A percentile compares a stretch with the other conserved stretches of the same genome.
phyloP scores from a whole-genome alignment of 2,797 vertebrate genomes.

The Pangasius krempfi region DNA sequence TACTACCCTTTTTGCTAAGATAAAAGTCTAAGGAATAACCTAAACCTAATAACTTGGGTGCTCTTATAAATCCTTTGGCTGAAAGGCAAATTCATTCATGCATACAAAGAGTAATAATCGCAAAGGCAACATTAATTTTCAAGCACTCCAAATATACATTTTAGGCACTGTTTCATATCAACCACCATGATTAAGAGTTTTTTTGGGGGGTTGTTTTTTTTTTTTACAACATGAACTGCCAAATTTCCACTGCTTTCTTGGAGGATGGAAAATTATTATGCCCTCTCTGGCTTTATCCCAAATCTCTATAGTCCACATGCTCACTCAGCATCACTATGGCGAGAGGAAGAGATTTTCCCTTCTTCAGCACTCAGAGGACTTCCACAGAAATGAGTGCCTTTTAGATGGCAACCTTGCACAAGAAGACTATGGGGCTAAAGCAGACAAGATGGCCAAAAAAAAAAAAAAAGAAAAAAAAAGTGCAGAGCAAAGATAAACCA shows the following conservation, averaged over 20 bases:
- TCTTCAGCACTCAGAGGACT: slow-evolving; percentile 15
- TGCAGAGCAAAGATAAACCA: slow-evolving; percentile 39
- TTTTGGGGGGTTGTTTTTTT: neutral
- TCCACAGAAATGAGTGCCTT: slow-evolving; percentile 1
- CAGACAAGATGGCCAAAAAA: neutral
- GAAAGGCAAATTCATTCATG: neutral
- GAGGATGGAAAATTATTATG: slow-evolving; percentile 14
- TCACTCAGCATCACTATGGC: slow-evolving; percentile 26
- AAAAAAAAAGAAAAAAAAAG: neutral
- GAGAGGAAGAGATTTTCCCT: slow-evolving; percentile 12
- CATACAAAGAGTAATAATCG: neutral
- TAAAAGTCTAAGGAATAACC: neutral
- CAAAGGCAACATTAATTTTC: neutral
- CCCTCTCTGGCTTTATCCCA: slow-evolving; percentile 14
- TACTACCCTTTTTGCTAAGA: neutral
- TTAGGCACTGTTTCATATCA: neutral
- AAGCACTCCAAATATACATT: neutral
- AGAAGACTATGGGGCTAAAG: slow-evolving; percentile 60
- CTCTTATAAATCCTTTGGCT: neutral
- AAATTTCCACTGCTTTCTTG: slow-evolving; percentile 20
- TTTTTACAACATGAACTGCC: neutral
- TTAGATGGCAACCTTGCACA: slow-evolving; percentile 57
- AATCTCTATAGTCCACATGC: slow-evolving; percentile 7
- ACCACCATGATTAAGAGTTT: neutral
- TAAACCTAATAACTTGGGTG: neutral